These are phyloP conservation scores for Callionymus lyra DNA, from an alignment of 2,113 vertebrate species.

Conservation along the genomic window DNA sequence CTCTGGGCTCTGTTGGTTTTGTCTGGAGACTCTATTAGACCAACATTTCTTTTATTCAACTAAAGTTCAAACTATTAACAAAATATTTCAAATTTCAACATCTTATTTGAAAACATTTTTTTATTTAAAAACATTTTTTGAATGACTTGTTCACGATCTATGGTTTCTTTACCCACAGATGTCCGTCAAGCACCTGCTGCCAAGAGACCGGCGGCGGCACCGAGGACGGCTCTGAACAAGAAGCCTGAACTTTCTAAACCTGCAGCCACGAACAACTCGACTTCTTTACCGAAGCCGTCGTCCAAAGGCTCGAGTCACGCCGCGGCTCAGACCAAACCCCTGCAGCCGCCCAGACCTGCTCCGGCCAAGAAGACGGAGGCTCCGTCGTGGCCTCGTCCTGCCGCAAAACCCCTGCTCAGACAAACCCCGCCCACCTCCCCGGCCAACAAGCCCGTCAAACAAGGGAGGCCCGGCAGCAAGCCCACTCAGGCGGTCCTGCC, in stretches of 20 bases:
- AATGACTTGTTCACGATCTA: too few species aligned
- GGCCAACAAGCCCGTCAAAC: constrained; percentile 23
- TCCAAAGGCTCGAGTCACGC: constrained; percentile 35
- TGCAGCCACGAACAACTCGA: constrained; percentile 13
- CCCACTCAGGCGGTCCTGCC: constrained; percentile 53
- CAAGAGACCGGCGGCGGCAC: constrained; percentile 41
- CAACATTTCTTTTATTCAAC: too few species aligned
- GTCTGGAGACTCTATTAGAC: too few species aligned
- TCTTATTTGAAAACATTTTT: too few species aligned
- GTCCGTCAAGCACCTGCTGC: constrained; percentile 31
- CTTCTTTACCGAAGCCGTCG: constrained; percentile 23
- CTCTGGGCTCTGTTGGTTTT: too few species aligned
- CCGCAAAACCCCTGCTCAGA: constrained; percentile 16
- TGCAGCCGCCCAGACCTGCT: constrained; percentile 23
- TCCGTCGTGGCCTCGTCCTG: constrained; percentile 9
- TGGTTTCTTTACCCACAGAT: constrained; percentile 38
- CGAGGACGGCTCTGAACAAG: constrained; percentile 33
- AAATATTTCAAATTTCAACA: too few species aligned
- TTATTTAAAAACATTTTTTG: too few species aligned
- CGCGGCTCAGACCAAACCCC: constrained; percentile 30
- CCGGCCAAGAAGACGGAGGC: constrained; percentile 29
- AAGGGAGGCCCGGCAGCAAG: constrained; percentile 35
- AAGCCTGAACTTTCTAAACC: constrained; percentile 47
- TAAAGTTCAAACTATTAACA: too few species aligned
- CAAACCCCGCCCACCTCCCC: constrained; percentile 35